A percentile compares a stretch with the other conserved stretches of the same genome.
phyloP scores from a whole-genome alignment of 2,113 vertebrate species.

The Ophiodon elongatus region DNA sequence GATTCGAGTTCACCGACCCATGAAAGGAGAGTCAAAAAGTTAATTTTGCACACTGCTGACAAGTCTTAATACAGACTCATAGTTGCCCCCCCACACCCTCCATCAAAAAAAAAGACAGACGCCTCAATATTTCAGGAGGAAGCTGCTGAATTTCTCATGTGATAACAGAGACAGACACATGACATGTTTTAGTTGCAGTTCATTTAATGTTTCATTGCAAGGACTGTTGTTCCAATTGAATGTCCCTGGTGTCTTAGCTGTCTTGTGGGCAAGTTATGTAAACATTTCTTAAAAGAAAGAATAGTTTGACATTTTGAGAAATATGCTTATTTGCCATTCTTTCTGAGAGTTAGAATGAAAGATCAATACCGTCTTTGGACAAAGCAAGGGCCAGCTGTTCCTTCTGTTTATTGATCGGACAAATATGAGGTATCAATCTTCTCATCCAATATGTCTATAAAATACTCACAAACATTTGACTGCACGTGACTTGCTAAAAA shows the following conservation, averaged over 20 bases:
- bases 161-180: neutral
- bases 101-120: neutral
- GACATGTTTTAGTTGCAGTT: slow-evolving; percentile 14
- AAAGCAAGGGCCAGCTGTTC: neutral
- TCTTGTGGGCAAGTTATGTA: neutral
- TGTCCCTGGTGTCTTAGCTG: neutral
- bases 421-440: neutral
- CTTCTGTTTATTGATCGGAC: neutral
- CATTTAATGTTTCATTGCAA: slow-evolving; percentile 21
- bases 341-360: neutral
- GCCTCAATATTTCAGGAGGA: slow-evolving; percentile 24
- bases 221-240: neutral
- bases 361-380: neutral
- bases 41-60: neutral
- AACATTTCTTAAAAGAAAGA: neutral
- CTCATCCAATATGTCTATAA: neutral
- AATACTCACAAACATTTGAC: neutral
- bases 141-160: slow-evolving; percentile 25
- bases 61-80: slow-evolving; percentile 4
- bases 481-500: neutral
- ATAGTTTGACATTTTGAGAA: slow-evolving; percentile 20
- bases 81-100: neutral
- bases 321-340: neutral
- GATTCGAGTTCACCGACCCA: slow-evolving; percentile 22
- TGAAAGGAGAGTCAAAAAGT: slow-evolving; percentile 5